phyloP scores from a whole-genome alignment of 1,140 invertebrate genomes.

The Himalopsyche phryganea region DNA sequence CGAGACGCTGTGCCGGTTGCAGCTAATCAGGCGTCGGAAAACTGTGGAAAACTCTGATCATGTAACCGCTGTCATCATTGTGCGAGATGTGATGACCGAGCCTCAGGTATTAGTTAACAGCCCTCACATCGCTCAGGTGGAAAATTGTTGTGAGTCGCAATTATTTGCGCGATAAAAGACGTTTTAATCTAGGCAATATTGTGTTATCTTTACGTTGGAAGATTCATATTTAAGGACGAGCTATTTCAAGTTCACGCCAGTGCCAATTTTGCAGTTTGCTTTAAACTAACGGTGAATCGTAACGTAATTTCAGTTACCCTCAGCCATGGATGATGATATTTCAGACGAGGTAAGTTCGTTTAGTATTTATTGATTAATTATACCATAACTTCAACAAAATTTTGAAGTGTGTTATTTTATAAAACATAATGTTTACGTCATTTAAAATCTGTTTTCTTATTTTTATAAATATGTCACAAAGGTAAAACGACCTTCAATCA shows the following conservation, averaged over 20 bases:
- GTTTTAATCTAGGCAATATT: constrained; percentile 16
- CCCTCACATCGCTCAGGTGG: not conserved
- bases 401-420: no score
- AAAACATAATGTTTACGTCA: no score
- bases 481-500: no score
- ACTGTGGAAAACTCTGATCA: not conserved
- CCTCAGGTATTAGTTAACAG: not conserved
- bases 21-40: constrained; percentile 3
- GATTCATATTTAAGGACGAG: constrained; percentile 7
- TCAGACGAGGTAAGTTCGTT: constrained; percentile 2
- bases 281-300: not conserved
- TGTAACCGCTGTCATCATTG: constrained; percentile 17
- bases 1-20: no score
- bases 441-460: no score
- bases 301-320: not conserved
- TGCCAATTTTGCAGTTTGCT: not conserved
- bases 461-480: no score
- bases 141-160: constrained; percentile 1
- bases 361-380: no score
- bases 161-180: constrained; percentile 9
- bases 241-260: not conserved
- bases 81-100: not conserved
- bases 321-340: constrained; percentile 11
- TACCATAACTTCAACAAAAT: no score
- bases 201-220: constrained; percentile 5